phyloP scores from a whole-genome alignment of 2,888 invertebrate species.

The Trachelus troglodyta region DNA sequence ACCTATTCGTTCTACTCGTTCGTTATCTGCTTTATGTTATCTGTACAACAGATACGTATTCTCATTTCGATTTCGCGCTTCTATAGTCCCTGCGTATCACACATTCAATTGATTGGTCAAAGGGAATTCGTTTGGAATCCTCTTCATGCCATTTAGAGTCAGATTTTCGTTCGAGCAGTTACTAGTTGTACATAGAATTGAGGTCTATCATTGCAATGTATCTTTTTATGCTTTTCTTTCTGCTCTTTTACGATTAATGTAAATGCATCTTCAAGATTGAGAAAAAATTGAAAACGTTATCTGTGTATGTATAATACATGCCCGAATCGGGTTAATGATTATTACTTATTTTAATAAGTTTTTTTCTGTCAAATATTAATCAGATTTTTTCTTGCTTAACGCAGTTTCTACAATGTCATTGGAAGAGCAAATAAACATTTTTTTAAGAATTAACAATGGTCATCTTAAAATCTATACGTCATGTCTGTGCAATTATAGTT shows the following conservation, averaged over 20 bases:
- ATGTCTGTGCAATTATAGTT: neutral
- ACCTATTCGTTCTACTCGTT: neutral
- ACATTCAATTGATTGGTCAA: neutral
- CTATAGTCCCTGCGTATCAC: neutral
- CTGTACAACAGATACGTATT: neutral
- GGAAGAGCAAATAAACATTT: neutral
- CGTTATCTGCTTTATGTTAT: neutral
- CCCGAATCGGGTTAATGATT: neutral
- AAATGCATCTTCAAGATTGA: neutral
- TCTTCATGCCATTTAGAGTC: neutral
- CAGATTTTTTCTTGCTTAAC: neutral
- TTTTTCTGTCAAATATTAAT: neutral
- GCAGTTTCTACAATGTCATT: neutral
- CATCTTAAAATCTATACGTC: neutral
- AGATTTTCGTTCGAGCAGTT: constrained; percentile 2
- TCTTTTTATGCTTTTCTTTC: neutral
- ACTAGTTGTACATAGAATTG: constrained; percentile 15
- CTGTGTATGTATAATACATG: neutral
- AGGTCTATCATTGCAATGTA: neutral
- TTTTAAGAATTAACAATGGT: neutral
- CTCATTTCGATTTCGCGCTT: neutral
- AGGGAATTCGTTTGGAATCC: neutral
- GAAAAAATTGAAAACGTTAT: neutral
- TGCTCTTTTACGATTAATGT: neutral
- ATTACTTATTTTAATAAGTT: neutral